These are phyloP conservation scores for Condylostylus longicornis DNA, from an alignment of 1,140 invertebrate genomes.

Conservation along the genomic window DNA sequence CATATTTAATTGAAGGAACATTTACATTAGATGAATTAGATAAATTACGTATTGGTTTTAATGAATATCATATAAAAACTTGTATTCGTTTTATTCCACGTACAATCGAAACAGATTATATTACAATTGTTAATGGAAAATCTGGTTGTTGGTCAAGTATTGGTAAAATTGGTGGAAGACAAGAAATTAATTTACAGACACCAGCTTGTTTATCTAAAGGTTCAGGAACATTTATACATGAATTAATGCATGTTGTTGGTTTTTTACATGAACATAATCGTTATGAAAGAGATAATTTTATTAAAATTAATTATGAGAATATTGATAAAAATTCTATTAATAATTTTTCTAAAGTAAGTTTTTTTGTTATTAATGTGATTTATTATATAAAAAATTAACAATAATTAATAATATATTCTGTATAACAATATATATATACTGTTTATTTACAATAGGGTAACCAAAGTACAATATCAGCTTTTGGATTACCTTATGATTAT, in stretches of 20 bases:
- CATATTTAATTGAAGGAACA: slow-evolving; percentile 47
- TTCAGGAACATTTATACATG: slow-evolving; percentile 62
- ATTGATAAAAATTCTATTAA: slow-evolving; percentile 44
- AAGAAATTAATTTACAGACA: slow-evolving; percentile 30
- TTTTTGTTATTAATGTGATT: too few relatives aligned
- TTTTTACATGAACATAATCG: slow-evolving; percentile 79
- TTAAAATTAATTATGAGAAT: slow-evolving; percentile 55
- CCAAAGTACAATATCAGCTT: slow-evolving; percentile 34
- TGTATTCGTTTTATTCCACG: slow-evolving; percentile 54
- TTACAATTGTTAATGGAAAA: slow-evolving; percentile 45
- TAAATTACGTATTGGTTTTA: slow-evolving; percentile 44
- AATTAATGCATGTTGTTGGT: slow-evolving; percentile 69
- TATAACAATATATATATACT: too few relatives aligned
- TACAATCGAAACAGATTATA: slow-evolving; percentile 46
- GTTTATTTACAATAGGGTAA: too few relatives aligned
- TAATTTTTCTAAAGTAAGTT: slow-evolving; percentile 65
- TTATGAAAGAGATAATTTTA: slow-evolving; percentile 58
- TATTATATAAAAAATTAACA: too few relatives aligned
- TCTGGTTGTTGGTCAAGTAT: slow-evolving; percentile 70
- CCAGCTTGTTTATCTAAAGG: slow-evolving; percentile 55
- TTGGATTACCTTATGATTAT: slow-evolving; percentile 59
- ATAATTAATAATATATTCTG: too few relatives aligned
- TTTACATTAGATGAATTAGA: slow-evolving; percentile 37
- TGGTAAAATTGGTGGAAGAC: slow-evolving; percentile 43
- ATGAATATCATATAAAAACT: slow-evolving; percentile 51